These are phyloP conservation scores for Varecia variegata DNA, from an alignment of 2,797 vertebrate genomes.

Conservation along the genomic window DNA sequence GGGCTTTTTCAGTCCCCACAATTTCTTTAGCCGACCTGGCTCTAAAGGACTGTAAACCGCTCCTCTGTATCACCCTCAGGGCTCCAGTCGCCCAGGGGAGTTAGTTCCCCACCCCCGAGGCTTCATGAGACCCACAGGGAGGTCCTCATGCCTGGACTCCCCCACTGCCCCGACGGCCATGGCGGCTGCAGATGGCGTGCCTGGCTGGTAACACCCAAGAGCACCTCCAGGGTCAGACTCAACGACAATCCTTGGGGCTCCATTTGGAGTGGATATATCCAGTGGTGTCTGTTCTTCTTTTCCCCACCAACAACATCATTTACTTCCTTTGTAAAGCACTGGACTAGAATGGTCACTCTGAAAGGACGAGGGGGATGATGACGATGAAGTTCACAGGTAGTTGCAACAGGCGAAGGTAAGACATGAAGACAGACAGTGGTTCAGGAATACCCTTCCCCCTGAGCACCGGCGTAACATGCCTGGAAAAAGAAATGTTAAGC, in stretches of 20 bases:
- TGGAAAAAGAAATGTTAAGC: background rate
- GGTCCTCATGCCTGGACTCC: background rate
- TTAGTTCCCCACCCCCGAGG: background rate
- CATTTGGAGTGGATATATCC: background rate
- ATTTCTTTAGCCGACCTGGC: no score
- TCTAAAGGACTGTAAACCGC: background rate
- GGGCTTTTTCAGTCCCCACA: background rate
- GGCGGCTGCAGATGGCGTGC: background rate
- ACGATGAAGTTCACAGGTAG: background rate
- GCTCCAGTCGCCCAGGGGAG: no score
- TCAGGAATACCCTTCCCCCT: background rate
- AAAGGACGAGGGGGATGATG: accelerated
- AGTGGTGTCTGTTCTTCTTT: background rate
- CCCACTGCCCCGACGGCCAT: accelerated
- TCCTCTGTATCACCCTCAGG: background rate
- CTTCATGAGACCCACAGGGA: background rate
- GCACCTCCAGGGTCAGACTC: background rate
- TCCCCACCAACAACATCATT: background rate
- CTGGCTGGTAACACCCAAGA: accelerated
- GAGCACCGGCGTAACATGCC: background rate
- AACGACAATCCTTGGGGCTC: background rate
- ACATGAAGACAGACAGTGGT: accelerated
- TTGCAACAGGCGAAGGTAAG: background rate
- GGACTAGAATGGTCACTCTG: background rate
- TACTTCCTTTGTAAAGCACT: background rate